A percentile compares a stretch with the other conserved stretches of the same genome.
Evolutionary conservation across 2,113 vertebrate species (phyloP).

Genomic region (Rynchops niger): DNA sequence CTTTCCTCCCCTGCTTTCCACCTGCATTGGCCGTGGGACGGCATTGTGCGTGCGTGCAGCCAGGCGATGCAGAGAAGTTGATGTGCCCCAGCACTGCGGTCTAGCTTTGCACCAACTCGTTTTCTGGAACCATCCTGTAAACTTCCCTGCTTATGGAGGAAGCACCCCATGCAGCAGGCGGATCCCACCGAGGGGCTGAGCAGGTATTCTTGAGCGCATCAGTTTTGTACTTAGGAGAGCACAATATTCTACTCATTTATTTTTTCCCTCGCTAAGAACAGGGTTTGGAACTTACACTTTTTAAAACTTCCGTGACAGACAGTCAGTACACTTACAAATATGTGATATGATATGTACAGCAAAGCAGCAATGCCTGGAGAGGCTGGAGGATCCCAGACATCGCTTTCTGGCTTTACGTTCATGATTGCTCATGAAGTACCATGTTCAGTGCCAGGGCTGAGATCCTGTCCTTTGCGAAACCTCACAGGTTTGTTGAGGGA

Average conservation of each 20-base stretch:
- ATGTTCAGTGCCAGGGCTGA: not conserved
- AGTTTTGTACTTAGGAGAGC: not conserved
- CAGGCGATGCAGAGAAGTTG: not conserved
- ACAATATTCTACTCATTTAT: not conserved
- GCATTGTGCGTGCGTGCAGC: rapidly evolving
- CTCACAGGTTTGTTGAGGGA: not conserved
- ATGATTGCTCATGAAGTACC: not conserved
- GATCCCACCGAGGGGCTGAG: not conserved
- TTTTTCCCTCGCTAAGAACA: not conserved
- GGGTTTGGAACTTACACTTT: not conserved
- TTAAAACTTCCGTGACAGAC: not conserved
- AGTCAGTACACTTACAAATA: not conserved
- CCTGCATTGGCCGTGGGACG: not conserved
- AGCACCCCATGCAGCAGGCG: not conserved
- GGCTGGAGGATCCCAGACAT: not conserved
- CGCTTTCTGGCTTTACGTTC: not conserved
- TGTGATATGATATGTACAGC: not conserved
- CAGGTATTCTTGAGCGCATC: not conserved
- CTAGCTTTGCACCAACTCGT: not conserved
- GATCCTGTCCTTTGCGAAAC: not conserved
- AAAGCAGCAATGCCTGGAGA: not conserved
- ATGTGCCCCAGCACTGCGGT: not conserved
- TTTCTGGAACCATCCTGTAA: not conserved
- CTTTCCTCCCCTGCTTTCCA: not conserved
- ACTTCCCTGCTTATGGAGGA: not conserved